Percentiles rank a stretch among this genome's conserved stretches.
phyloP scores from a whole-genome alignment of 2,888 invertebrate species.

The Dione vanillae region DNA sequence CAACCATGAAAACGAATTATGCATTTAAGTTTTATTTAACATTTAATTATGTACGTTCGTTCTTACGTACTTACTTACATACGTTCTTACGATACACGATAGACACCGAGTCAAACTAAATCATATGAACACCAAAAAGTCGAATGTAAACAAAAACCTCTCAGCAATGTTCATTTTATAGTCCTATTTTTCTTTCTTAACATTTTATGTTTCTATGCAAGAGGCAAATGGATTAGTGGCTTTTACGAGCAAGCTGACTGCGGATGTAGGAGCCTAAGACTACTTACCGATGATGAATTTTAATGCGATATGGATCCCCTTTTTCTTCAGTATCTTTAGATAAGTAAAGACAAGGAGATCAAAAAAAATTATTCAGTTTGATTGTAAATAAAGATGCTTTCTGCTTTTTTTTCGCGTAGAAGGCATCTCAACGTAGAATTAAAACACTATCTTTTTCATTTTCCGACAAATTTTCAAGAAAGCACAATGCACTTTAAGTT shows the following conservation, averaged over 20 bases:
- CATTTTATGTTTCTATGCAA: conserved; percentile 35
- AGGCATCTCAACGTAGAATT: no score
- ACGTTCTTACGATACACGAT: no score
- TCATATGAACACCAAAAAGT: background rate
- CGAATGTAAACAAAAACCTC: background rate
- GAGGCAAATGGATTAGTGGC: conserved; percentile 56
- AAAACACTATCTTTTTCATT: no score
- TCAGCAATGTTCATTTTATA: conserved; percentile 6
- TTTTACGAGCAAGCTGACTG: conserved; percentile 51
- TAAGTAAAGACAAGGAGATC: background rate
- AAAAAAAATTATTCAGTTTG: conserved; percentile 1
- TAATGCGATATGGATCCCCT: conserved; percentile 24
- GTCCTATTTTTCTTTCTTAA: conserved; percentile 30
- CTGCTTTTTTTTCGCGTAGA: no score
- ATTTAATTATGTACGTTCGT: background rate
- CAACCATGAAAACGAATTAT: background rate
- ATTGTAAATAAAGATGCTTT: no score
- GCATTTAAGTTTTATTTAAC: background rate
- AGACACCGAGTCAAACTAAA: no score
- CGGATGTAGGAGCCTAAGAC: conserved; percentile 41
- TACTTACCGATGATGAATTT: conserved; percentile 22
- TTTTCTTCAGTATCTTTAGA: conserved; percentile 7
- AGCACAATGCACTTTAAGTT: no score
- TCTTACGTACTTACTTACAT: background rate
- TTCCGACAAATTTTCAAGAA: no score